Percentiles rank a stretch among this genome's conserved stretches.
These are phyloP conservation scores for Aplodontia rufa DNA, from an alignment of 2,113 vertebrate species.

Conservation along the genomic window DNA sequence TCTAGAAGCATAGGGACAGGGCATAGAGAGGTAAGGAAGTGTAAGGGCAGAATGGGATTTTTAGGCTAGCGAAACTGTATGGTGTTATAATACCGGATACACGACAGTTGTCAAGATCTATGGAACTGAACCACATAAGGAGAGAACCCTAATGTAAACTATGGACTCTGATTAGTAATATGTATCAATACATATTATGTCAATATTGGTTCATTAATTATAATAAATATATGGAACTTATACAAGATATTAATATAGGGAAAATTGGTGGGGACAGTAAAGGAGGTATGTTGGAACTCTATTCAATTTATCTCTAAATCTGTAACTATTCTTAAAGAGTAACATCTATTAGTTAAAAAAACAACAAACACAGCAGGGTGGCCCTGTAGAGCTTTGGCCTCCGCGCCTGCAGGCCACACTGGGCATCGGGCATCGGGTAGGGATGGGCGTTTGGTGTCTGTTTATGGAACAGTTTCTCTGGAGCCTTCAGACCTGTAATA, in stretches of 20 bases:
- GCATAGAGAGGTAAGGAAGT: neutral
- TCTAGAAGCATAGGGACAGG: neutral
- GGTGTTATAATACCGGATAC: neutral
- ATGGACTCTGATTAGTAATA: neutral
- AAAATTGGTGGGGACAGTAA: neutral
- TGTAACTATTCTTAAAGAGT: neutral
- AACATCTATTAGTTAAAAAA: neutral
- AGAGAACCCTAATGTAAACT: neutral
- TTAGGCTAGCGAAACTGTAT: no score
- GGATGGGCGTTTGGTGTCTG: neutral
- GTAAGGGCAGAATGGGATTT: neutral
- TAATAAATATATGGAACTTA: neutral
- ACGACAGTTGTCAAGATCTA: neutral
- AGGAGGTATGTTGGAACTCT: neutral
- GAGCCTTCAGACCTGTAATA: neutral
- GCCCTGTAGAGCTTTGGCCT: neutral
- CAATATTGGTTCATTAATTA: neutral
- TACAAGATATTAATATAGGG: neutral
- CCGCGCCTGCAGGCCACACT: no score
- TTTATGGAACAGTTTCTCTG: neutral
- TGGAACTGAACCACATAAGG: neutral
- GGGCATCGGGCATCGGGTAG: neutral
- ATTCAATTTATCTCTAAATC: neutral
- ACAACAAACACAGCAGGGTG: neutral
- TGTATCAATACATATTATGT: neutral